These are phyloP conservation scores for Eupeodes latifasciatus DNA, from an alignment of 2,888 invertebrate species.

Conservation along the genomic window DNA sequence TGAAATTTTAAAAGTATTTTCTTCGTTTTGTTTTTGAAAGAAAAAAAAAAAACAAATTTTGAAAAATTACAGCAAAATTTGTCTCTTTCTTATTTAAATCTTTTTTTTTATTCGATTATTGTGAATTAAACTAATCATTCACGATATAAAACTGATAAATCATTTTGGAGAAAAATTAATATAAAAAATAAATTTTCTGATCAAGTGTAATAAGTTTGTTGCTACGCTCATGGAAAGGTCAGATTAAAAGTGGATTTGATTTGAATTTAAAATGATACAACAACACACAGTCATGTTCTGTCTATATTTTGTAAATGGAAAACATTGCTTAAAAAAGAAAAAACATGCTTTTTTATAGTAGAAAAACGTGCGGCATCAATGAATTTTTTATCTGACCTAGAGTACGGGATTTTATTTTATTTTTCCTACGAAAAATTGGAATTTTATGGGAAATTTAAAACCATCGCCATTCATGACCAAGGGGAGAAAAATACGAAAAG, in stretches of 20 bases:
- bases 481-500: too few relatives aligned
- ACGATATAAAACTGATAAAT: conserved; percentile 19
- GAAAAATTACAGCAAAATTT: not conserved
- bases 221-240: conserved; percentile 5
- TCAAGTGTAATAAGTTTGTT: not conserved
- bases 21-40: not conserved
- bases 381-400: too few relatives aligned
- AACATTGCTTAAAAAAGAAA: not conserved
- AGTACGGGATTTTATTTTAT: too few relatives aligned
- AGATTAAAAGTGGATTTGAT: conserved; percentile 1
- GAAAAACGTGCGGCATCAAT: not conserved
- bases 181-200: too few relatives aligned
- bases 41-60: not conserved
- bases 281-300: not conserved
- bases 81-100: not conserved
- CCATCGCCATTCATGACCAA: too few relatives aligned
- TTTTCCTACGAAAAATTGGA: too few relatives aligned
- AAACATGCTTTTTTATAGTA: not conserved
- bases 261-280: conserved; percentile 23
- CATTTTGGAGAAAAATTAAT: not conserved
- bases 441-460: too few relatives aligned
- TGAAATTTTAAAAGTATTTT: too few relatives aligned
- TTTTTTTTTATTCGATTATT: not conserved
- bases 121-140: conserved; percentile 15
- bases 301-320: not conserved